These are phyloP conservation scores for Saturnia pavonia DNA, from an alignment of 2,888 invertebrate genomes.

Conservation along the genomic window DNA sequence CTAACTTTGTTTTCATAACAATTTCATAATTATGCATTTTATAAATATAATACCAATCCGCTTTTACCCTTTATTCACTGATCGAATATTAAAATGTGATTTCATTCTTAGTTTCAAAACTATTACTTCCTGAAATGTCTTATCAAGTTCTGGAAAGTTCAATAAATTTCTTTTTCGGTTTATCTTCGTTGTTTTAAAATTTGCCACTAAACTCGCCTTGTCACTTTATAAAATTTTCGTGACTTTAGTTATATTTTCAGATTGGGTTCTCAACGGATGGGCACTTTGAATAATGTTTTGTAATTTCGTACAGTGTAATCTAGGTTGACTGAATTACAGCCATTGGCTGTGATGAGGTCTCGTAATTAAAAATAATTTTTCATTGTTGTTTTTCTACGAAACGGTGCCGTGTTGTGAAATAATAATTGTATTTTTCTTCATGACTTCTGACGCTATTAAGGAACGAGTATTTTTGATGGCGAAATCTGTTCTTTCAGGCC, in stretches of 20 bases:
- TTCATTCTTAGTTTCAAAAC: not conserved
- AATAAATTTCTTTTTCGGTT: not conserved
- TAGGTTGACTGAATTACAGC: constrained; percentile 20
- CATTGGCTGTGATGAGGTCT: constrained; percentile 16
- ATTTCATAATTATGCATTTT: too few species aligned
- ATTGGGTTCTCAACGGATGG: constrained; percentile 1
- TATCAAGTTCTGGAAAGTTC: not conserved
- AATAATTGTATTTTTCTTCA: constrained; percentile 10
- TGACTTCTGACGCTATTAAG: constrained; percentile 1
- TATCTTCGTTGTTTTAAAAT: constrained; percentile 5
- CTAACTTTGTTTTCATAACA: too few species aligned
- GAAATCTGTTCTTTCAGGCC: not conserved
- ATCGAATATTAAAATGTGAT: not conserved
- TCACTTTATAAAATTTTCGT: constrained; percentile 9
- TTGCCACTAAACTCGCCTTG: not conserved
- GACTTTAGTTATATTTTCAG: constrained; percentile 14
- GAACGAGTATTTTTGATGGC: not conserved
- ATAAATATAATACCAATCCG: not conserved
- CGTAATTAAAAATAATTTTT: constrained; percentile 20
- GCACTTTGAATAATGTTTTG: constrained; percentile 20
- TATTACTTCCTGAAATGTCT: not conserved
- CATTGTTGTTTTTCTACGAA: not conserved
- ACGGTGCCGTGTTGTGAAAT: not conserved
- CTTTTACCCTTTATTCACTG: not conserved
- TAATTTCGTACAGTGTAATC: constrained; percentile 20